Conservation (phyloP, 2,888 invertebrate species). For the Latheticus oryzae region DNA sequence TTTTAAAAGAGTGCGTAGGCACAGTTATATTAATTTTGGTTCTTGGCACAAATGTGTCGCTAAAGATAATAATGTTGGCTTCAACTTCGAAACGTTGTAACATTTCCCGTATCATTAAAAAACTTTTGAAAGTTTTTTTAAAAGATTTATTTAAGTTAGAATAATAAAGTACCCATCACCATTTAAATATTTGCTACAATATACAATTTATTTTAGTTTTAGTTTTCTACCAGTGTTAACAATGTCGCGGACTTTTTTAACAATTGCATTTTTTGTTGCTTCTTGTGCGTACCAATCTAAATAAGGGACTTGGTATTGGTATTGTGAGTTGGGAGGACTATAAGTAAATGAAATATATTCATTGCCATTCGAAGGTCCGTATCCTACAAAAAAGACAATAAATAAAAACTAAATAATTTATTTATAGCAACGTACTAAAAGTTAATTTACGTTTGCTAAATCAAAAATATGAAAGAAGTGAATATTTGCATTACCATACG, state of each 20-base stretch:
- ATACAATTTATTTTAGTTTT: constrained; percentile 12
- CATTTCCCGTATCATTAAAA: constrained; percentile 20
- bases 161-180: constrained; percentile 27
- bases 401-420: constrained; percentile 8
- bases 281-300: constrained; percentile 52
- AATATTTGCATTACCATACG: constrained; percentile 27
- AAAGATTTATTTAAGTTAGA: constrained; percentile 18
- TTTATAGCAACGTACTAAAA: constrained; percentile 4
- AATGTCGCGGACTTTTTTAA: constrained; percentile 54
- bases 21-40: constrained; percentile 28
- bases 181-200: background rate
- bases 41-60: constrained; percentile 33
- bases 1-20: constrained; percentile 35
- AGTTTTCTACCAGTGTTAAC: constrained; percentile 45
- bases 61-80: constrained; percentile 29
- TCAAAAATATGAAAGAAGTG: too few relatives aligned
- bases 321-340: constrained; percentile 53
- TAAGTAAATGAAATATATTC: constrained; percentile 62
- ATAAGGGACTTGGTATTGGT: constrained; percentile 46
- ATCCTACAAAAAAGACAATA: constrained; percentile 49
- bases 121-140: constrained; percentile 23
- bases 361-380: constrained; percentile 62
- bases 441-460: too few relatives aligned
- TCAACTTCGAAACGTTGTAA: too few relatives aligned
- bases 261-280: constrained; percentile 49